A percentile compares a stretch with the other conserved stretches of the same genome.
Evolutionary conservation across 2,888 invertebrate genomes (phyloP).

Genomic region (Drosophila ochracea): DNA sequence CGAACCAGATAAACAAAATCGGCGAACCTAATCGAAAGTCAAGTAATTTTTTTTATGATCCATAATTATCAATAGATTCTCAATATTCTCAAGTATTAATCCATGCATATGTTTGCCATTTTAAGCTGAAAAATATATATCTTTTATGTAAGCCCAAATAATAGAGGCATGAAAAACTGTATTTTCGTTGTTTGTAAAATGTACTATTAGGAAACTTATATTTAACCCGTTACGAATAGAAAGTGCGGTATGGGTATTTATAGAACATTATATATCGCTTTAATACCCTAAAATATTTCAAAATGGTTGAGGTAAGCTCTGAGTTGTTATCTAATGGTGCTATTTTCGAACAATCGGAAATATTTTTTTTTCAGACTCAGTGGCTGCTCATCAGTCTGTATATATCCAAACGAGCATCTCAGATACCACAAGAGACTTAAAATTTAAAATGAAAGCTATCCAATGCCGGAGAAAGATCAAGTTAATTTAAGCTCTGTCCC

Average conservation of each 20-base stretch:
- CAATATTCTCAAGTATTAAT: too few relatives aligned
- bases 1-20: too few relatives aligned
- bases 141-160: not conserved
- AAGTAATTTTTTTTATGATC: too few relatives aligned
- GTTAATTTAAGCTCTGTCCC: not conserved
- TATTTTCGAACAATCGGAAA: too few relatives aligned
- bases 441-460: not conserved
- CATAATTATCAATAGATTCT: too few relatives aligned
- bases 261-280: not conserved
- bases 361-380: not conserved
- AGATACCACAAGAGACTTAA: not conserved
- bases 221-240: not conserved
- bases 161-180: not conserved
- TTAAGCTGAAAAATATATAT: not conserved
- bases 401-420: not conserved
- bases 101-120: not conserved
- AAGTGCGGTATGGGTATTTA: not conserved
- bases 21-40: too few relatives aligned
- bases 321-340: too few relatives aligned
- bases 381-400: not conserved
- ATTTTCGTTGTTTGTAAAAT: not conserved
- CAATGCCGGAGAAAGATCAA: not conserved
- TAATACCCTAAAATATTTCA: not conserved
- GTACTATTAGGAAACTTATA: not conserved
- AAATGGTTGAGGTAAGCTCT: not conserved